Percentiles rank a stretch among this genome's conserved stretches.
Evolutionary conservation across 2,888 invertebrate species (phyloP).

Genomic region (Pyralis farinalis): DNA sequence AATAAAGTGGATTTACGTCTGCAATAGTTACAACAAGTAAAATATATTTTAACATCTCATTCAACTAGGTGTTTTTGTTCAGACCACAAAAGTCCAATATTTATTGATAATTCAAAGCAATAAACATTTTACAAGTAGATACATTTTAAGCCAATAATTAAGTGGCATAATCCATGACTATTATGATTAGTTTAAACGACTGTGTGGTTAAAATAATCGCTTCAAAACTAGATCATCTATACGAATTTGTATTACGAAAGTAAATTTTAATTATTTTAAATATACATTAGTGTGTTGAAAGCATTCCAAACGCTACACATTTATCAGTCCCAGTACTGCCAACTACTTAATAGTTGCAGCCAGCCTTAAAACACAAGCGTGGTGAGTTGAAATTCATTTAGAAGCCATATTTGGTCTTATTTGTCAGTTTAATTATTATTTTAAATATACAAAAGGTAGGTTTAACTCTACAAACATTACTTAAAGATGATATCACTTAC

Average conservation of each 20-base stretch:
- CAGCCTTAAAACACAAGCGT: not conserved
- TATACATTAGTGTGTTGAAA: slow-evolving; percentile 21
- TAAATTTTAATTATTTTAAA: slow-evolving; percentile 15
- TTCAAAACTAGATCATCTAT: slow-evolving; percentile 12
- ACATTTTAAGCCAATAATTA: not conserved
- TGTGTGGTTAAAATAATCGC: not conserved
- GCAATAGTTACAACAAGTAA: too few relatives aligned
- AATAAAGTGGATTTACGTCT: too few relatives aligned
- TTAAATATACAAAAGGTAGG: not conserved
- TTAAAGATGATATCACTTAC: too few relatives aligned
- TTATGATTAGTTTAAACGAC: too few relatives aligned
- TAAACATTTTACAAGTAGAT: not conserved
- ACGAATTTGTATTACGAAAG: slow-evolving; percentile 19
- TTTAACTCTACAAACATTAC: not conserved
- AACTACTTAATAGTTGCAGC: slow-evolving; percentile 12
- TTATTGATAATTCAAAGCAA: not conserved
- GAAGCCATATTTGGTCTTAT: slow-evolving; percentile 4
- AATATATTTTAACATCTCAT: too few relatives aligned
- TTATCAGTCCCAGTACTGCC: slow-evolving; percentile 14
- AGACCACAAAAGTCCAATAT: not conserved
- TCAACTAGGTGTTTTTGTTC: too few relatives aligned
- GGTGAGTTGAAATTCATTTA: not conserved
- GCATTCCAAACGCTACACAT: slow-evolving; percentile 16
- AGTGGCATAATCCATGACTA: not conserved
- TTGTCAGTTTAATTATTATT: slow-evolving; percentile 1